Conservation (phyloP, 2,888 invertebrate species). For the Pogonocherus hispidulus region DNA sequence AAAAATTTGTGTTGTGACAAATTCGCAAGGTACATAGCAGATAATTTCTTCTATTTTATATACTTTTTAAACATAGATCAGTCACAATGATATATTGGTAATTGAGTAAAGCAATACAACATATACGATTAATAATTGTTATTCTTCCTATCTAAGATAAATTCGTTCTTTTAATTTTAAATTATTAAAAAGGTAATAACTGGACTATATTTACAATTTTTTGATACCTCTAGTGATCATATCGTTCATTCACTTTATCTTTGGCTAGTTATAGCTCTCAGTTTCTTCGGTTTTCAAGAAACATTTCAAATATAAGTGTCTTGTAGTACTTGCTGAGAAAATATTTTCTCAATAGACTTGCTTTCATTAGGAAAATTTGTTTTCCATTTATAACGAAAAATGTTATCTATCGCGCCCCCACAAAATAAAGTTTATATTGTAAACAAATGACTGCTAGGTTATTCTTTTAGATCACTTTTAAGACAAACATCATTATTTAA, state of each 20-base stretch:
- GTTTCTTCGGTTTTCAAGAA: constrained; percentile 42
- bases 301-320: constrained; percentile 29
- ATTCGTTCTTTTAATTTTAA: constrained; percentile 70
- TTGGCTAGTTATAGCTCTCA: constrained; percentile 50
- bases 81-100: constrained; percentile 66
- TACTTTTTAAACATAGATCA: constrained; percentile 64
- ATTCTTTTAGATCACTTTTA: too few relatives aligned
- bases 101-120: constrained; percentile 69
- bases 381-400: too few relatives aligned
- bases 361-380: too few relatives aligned
- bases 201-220: constrained; percentile 70
- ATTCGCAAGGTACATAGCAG: constrained; percentile 68
- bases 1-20: constrained; percentile 52
- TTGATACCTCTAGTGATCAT: constrained; percentile 57
- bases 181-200: constrained; percentile 70
- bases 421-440: too few relatives aligned
- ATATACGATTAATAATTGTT: constrained; percentile 66
- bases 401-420: too few relatives aligned
- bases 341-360: too few relatives aligned
- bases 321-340: too few relatives aligned
- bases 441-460: too few relatives aligned
- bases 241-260: constrained; percentile 46
- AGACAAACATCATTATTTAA: too few relatives aligned
- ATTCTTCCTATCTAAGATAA: constrained; percentile 69
- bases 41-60: constrained; percentile 60